Percentiles rank a stretch among this genome's conserved stretches.
Conservation (phyloP, 2,888 invertebrate species). For the Fragum whitleyi region DNA sequence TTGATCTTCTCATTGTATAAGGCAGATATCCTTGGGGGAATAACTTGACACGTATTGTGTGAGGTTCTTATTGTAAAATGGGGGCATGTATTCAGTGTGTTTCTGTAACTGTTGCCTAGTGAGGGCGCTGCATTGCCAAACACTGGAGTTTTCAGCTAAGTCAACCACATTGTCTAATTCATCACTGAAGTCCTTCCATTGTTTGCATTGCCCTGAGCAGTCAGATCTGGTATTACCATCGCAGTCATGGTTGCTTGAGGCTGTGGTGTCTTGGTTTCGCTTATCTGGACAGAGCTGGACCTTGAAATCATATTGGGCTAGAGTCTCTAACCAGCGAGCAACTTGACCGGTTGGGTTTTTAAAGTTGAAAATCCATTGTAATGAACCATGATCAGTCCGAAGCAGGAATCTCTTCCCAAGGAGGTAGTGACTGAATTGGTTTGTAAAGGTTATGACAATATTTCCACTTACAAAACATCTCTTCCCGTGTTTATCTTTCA, state of each 20-base stretch:
- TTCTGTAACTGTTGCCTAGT: constrained; percentile 12
- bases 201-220: not conserved
- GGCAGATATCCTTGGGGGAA: not conserved
- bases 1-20: constrained; percentile 9
- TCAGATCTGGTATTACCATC: too few relatives aligned
- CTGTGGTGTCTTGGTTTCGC: constrained; percentile 20
- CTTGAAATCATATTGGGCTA: constrained; percentile 25
- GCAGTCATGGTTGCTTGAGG: not conserved
- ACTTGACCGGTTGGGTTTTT: constrained; percentile 24
- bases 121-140: not conserved
- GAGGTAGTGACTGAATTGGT: constrained; percentile 28
- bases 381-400: constrained; percentile 24
- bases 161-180: constrained; percentile 2
- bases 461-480: too few relatives aligned
- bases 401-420: constrained; percentile 23
- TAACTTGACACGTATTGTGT: not conserved
- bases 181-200: not conserved
- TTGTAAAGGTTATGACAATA: constrained; percentile 1
- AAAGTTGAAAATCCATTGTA: constrained; percentile 13
- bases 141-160: not conserved
- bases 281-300: constrained; percentile 27
- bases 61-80: not conserved
- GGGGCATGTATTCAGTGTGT: not conserved
- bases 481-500: too few relatives aligned
- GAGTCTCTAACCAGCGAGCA: constrained; percentile 28